Base-by-base conservation (phyloP, 2,797 vertebrate genomes). In the Sebastes alutus region DNA sequence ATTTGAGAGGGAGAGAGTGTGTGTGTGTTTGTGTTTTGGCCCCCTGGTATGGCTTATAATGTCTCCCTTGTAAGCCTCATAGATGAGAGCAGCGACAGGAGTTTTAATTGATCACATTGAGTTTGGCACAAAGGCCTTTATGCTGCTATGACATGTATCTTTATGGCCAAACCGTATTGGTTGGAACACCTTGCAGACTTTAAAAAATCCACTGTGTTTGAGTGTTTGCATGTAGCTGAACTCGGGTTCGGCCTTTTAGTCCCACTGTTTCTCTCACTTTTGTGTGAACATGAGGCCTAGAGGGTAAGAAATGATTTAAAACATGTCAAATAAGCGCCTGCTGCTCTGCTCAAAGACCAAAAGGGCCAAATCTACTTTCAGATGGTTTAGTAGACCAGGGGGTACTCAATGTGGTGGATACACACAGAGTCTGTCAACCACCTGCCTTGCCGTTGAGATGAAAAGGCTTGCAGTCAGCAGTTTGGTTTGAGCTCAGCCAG, bases 81-180 rank as follows among this genome's bases (percentile, higher is more conserved):
- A 71, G 61, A 72, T 14, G 16, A 20, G 49, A 74, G 38, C 29
- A 67, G 35, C 62, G 59, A 62, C 55, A 33, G 67, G 52, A 64
- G 52, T 72, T 78, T 84, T 84, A 35, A 88, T 88, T 82, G 80
- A 89, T 90, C 70, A 52, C 58, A 14, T 84, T 82, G 66, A 75
- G 58, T 77, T 77, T 86, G 58, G 71, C 82, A 49, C 59, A 71
- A 73, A 77, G 55, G 23, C 77, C 66, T 71, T 78, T 75, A 80
- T 81, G 55, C 77, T 61, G 30, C 52, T 82, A 62, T 27, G 33
- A 63, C 75, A 60, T 32, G 29, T 20, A 14, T 52, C 32, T 71
- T 75, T 35, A 27, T 42, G n/a, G 46, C 23, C 22, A 33, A 46
- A 80, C 56, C n/a, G 46, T 46, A 49, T 22, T 80, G 62, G 65